Conservation (phyloP, 2,797 vertebrate genomes). For the Gadopsis bispinosus region DNA sequence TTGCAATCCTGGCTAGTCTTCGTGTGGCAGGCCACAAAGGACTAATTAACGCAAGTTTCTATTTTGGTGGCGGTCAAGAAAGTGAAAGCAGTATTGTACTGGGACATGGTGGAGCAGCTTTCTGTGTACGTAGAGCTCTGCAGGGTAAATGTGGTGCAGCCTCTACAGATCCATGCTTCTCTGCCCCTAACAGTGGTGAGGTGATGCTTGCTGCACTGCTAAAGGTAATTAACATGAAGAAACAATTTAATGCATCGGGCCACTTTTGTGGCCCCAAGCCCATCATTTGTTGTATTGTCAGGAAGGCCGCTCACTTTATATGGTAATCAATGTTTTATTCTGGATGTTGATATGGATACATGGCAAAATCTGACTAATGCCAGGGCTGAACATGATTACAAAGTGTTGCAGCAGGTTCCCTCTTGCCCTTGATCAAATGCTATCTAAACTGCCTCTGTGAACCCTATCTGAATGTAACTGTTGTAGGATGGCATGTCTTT, state of each 20-base stretch:
- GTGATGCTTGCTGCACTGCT: constrained; percentile 26
- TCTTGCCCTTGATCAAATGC: constrained; percentile 15
- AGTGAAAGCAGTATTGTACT: constrained; percentile 29
- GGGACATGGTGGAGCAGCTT: constrained; percentile 52
- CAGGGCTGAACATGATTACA: constrained; percentile 4
- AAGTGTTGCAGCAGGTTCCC: neutral
- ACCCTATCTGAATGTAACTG: neutral
- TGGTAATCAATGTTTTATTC: constrained; percentile 8
- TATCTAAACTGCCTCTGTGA: neutral
- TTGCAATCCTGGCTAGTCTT: constrained; percentile 64
- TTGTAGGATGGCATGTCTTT: neutral
- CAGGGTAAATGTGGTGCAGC: constrained; percentile 53
- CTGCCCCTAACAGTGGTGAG: constrained; percentile 17
- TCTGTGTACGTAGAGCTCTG: constrained; percentile 59
- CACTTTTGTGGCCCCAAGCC: neutral
- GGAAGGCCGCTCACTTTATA: neutral
- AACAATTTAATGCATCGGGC: constrained; percentile 5
- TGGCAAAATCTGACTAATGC: constrained; percentile 5
- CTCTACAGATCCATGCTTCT: constrained; percentile 42
- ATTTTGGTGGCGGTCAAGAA: constrained; percentile 70
- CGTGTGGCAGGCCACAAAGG: constrained; percentile 59
- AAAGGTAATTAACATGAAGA: constrained; percentile 37
- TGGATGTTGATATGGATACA: constrained; percentile 9
- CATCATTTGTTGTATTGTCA: constrained; percentile 8
- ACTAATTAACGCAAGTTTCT: constrained; percentile 77